Base-by-base conservation (phyloP, 2,888 invertebrate species). In the Andrena bucephala region DNA sequence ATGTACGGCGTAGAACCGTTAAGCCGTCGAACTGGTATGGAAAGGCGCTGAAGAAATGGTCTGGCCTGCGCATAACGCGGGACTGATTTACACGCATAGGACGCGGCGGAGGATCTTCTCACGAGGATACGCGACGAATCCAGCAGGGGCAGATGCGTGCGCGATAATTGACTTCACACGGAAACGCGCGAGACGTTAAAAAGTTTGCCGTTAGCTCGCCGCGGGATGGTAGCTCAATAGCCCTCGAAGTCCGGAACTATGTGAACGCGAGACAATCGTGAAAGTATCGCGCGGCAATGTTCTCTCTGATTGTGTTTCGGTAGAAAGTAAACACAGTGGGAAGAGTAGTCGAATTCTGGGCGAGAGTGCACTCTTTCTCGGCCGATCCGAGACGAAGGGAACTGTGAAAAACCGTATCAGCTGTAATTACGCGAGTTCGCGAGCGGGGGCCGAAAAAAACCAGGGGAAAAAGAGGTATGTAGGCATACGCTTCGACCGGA, bases 221-320 rank as follows among this genome's bases (percentile, higher is more conserved):
- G 42, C 71, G 78, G 59, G 85, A 73, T 77, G 78, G 82, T 85
- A 85, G 85, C 85, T 82, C 80, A 74, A 88, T 83, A 70, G 79
- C 62, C 57, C 84, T 77, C 60, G 84, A 85, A 84, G 83, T 80
- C 76, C 84, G 81, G 85, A 84, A 84, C 84, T 80, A 73, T 86
- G 88, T 81, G 89, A 88, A 85, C 83, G 20, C 80, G 72, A 85
- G 89, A 92, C 92, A 92, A 92, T 92, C 88, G 92, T 90, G 92
- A 92, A 92, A 92, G 92, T 92, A 90, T 88, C 86, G 73, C 79
- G 80, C 57, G 20, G 81, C 62, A 85, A 78, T 77, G 83, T 77
- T 82, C 88, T 75, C 89, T 83, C 81, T 67, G 79, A 88, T 89
- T 87, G 87, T 91, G 42, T 57, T 86, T 77, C 84, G 77, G 85